Percentiles rank a stretch among this genome's conserved stretches.
Evolutionary conservation across 92 coral and sea anemone genomes (phyloP).

Genomic region (Actinernus sp.): DNA sequence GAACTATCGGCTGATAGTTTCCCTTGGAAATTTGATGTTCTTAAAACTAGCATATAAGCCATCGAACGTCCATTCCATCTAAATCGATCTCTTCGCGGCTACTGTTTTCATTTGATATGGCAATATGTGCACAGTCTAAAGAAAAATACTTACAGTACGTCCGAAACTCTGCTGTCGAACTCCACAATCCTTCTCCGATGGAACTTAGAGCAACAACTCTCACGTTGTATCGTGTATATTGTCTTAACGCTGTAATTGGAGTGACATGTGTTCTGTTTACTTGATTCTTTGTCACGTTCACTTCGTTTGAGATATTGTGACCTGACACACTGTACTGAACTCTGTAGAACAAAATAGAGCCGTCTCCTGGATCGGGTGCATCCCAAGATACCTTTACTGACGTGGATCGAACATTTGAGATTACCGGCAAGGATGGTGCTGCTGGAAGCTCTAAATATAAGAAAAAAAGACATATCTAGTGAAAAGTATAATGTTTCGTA

Average conservation of each 20-base stretch:
- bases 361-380: slow-evolving; percentile 10
- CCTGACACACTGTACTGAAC: neutral
- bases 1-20: no score
- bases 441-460: neutral
- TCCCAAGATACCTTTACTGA: slow-evolving; percentile 1
- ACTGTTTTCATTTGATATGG: no score
- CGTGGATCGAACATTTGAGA: slow-evolving; percentile 1
- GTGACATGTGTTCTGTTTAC: neutral
- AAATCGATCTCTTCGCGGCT: no score
- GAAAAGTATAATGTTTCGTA: no score
- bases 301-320: neutral
- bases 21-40: no score
- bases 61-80: no score
- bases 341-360: slow-evolving; percentile 3
- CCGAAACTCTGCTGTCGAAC: neutral
- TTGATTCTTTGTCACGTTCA: neutral
- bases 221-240: neutral
- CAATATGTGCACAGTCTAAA: neutral
- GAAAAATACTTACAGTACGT: slow-evolving; percentile 5
- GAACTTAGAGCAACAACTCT: neutral
- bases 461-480: neutral
- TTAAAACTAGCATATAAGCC: no score
- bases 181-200: neutral
- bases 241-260: neutral
- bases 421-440: slow-evolving; percentile 1